A percentile compares a stretch with the other conserved stretches of the same genome.
Conservation (phyloP, 2,888 invertebrate genomes). For the Altica lythri region DNA sequence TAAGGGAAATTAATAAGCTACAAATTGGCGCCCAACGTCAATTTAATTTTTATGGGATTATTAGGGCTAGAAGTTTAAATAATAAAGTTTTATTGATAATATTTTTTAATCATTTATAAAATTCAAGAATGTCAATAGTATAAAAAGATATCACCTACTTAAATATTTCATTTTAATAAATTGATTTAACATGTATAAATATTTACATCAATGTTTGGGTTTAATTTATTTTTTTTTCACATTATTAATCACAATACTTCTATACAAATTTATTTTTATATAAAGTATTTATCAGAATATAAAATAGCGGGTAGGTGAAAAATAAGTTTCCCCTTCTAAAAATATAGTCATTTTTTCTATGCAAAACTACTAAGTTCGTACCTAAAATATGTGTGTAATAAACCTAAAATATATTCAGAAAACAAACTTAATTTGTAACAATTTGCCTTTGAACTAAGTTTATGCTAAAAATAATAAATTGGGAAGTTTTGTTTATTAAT, state of each 20-base stretch:
- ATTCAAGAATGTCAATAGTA: constrained; percentile 38
- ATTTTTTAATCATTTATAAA: constrained; percentile 30
- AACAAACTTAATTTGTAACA: constrained; percentile 10
- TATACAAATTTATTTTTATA: constrained; percentile 8
- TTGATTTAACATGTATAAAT: constrained; percentile 30
- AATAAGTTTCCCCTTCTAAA: constrained; percentile 6
- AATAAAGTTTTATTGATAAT: background rate
- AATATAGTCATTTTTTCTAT: constrained; percentile 13
- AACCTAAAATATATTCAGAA: constrained; percentile 12
- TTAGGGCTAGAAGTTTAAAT: too few species aligned
- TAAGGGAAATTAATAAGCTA: too few species aligned
- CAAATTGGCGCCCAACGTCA: too few species aligned
- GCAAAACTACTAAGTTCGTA: constrained; percentile 5
- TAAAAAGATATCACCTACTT: constrained; percentile 36
- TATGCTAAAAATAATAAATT: constrained; percentile 1
- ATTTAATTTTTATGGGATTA: too few species aligned
- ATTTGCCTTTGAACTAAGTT: constrained; percentile 12
- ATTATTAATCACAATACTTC: constrained; percentile 24
- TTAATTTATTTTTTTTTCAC: constrained; percentile 22
- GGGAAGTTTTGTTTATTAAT: too few species aligned
- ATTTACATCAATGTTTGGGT: constrained; percentile 27
- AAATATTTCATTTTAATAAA: constrained; percentile 16
- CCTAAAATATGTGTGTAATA: background rate
- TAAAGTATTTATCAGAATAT: constrained; percentile 6
- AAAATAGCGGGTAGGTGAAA: constrained; percentile 11